A percentile compares a stretch with the other conserved stretches of the same genome.
phyloP scores from a whole-genome alignment of 2,797 vertebrate species.

The Martes flavigula region DNA sequence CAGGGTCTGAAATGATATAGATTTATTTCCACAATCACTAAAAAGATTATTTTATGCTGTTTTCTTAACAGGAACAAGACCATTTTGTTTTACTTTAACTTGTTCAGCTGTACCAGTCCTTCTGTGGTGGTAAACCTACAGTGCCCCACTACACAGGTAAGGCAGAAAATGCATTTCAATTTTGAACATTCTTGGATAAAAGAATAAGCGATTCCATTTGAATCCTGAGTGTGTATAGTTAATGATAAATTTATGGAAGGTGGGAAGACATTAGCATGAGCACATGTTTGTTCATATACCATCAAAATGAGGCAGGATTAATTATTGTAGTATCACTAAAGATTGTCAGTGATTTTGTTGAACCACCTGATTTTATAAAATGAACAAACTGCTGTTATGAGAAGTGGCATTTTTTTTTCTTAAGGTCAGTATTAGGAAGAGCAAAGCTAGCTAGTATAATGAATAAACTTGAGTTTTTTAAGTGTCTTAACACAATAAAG shows the following conservation, averaged over 20 bases:
- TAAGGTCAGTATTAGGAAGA: background rate
- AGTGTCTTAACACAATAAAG: background rate
- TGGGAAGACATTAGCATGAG: background rate
- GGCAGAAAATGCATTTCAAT: conserved; percentile 11
- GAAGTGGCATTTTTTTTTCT: background rate
- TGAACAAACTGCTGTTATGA: background rate
- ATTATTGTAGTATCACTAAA: background rate
- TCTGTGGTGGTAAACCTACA: conserved; percentile 94
- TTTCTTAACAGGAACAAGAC: conserved; percentile 92
- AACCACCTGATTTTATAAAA: background rate
- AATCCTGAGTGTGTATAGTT: background rate
- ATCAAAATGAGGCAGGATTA: background rate
- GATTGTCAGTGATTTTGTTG: background rate
- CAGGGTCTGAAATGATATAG: background rate
- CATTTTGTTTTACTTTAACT: conserved; percentile 98
- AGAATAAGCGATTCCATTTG: background rate
- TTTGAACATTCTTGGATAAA: background rate
- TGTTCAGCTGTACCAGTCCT: conserved; percentile 94
- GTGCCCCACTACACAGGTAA: conserved; percentile 98
- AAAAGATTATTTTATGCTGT: conserved; percentile 54
- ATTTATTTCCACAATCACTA: background rate
- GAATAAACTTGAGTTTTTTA: background rate
- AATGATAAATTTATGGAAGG: background rate
- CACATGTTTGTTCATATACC: background rate
- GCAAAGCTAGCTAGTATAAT: background rate